These are phyloP conservation scores for Sympetrum striolatum DNA, from an alignment of 2,888 invertebrate genomes.

Conservation along the genomic window DNA sequence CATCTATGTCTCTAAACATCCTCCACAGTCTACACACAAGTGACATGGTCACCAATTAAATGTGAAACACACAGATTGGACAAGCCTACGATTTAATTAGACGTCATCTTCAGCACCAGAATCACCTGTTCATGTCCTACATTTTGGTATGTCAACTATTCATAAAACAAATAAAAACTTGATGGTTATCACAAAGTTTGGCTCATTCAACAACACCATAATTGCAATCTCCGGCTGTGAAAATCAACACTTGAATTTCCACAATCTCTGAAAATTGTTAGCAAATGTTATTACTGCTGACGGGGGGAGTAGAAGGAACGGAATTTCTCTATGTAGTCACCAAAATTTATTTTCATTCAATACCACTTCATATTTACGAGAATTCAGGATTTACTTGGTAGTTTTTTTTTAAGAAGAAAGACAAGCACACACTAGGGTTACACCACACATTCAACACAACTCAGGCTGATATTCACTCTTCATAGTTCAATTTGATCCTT, in stretches of 20 bases:
- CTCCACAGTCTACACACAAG: not conserved
- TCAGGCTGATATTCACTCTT: slow-evolving; percentile 29
- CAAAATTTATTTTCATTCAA: slow-evolving; percentile 21
- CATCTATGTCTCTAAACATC: slow-evolving; percentile 23
- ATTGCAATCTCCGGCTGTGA: not conserved
- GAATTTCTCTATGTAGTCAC: not conserved
- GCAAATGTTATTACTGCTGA: not conserved
- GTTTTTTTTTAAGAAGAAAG: not conserved
- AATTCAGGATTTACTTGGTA: not conserved
- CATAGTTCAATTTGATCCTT: not conserved
- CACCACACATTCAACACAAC: slow-evolving; percentile 33
- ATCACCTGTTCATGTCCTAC: not conserved
- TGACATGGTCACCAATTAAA: slow-evolving; percentile 12
- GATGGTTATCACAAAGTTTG: slow-evolving; percentile 26
- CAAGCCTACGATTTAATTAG: slow-evolving; percentile 6
- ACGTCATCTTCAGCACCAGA: slow-evolving; percentile 14
- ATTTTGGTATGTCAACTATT: not conserved
- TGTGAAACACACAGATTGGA: slow-evolving; percentile 24
- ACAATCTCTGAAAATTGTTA: not conserved
- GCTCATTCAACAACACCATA: slow-evolving; percentile 8
- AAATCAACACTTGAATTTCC: not conserved
- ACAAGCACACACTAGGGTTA: slow-evolving; percentile 39
- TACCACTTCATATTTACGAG: not conserved
- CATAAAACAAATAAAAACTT: slow-evolving; percentile 28
- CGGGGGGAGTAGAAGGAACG: not conserved